A percentile compares a stretch with the other conserved stretches of the same genome.
These are phyloP conservation scores for Alloplasta piceator DNA, from an alignment of 2,888 invertebrate species.

Conservation along the genomic window DNA sequence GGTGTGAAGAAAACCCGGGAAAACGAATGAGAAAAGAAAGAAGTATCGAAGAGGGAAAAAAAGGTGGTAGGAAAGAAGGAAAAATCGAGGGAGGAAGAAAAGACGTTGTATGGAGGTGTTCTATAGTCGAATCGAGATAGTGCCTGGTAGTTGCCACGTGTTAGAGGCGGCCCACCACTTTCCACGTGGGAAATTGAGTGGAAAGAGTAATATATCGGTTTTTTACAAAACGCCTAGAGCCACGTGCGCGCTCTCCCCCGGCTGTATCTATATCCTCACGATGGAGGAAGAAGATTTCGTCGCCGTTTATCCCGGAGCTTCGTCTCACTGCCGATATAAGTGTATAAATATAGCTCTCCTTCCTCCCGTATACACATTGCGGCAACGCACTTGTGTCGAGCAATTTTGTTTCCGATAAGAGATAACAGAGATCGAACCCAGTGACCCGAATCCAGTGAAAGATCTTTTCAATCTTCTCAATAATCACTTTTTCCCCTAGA, in stretches of 20 bases:
- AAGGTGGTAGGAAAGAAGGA: constrained; percentile 22
- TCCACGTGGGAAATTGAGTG: constrained; percentile 66
- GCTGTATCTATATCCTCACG: not conserved
- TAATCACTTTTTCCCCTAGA: constrained; percentile 13
- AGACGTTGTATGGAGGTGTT: constrained; percentile 26
- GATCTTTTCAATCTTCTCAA: constrained; percentile 43
- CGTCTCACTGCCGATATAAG: constrained; percentile 18
- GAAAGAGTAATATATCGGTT: constrained; percentile 67
- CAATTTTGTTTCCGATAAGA: constrained; percentile 55
- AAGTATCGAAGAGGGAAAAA: constrained; percentile 28
- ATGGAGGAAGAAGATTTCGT: not conserved
- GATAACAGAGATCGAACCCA: constrained; percentile 42
- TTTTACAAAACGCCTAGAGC: constrained; percentile 60
- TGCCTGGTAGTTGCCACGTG: constrained; percentile 37
- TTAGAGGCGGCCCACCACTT: constrained; percentile 45
- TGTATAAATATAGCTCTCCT: constrained; percentile 12
- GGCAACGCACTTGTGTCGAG: constrained; percentile 17
- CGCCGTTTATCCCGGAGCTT: constrained; percentile 37
- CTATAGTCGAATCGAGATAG: constrained; percentile 53
- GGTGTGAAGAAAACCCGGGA: constrained; percentile 5
- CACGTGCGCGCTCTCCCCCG: constrained; percentile 48
- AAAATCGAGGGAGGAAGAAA: constrained; percentile 39
- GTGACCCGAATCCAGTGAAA: constrained; percentile 43
- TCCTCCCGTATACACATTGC: constrained; percentile 12
- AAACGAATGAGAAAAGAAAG: constrained; percentile 15